Evolutionary conservation across 2,888 invertebrate genomes (phyloP), one percentile per base, ranked within the genome.

Genomic region (Cylindroiulus punctatus): DNA sequence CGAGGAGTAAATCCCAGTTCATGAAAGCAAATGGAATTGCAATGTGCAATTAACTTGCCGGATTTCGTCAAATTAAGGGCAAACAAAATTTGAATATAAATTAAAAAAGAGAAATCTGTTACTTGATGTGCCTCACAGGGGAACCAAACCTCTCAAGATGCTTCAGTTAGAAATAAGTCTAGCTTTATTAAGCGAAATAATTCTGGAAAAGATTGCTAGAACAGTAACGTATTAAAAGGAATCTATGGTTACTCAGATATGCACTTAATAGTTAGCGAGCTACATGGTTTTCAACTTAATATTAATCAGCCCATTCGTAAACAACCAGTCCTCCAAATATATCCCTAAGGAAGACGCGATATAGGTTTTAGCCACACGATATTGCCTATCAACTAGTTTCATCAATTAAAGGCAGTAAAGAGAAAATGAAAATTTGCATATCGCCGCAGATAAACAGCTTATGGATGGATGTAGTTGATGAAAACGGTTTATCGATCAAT

Each of bases 401-500:
- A 76, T 76, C 76, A 76, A 76, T 76, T 76, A 76, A 30, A 76
- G 26, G 76, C 30, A 30, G 30, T 30, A 30, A 30, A 30, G 30
- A 14, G 76, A 76, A 30, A 76, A 76, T 76, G 14, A 0, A 76
- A 76, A 76, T 76, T 76, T 76, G 30, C 76, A 76, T 76, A 76
- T 76, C 30, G 26, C 4, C 2, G 17, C 14, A 30, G 30, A 76
- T 76, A 76, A 76, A 76, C 76, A 30, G 76, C 76, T 76, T 76
- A 76, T 30, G 14, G 65, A 65, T 12, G 76, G 30, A 30, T 30
- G 30, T 30, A 30, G 30, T 14, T 30, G 76, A 76, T 76, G 76
- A 76, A 76, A 76, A 30, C 76, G 3, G 76, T 76, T 76, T 76
- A 76, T 76, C 76, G 76, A 76, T 30, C 76, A 76, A 30, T 76